Evolutionary conservation across 2,888 invertebrate species (phyloP).

Genomic region (Mythimna ferrago): DNA sequence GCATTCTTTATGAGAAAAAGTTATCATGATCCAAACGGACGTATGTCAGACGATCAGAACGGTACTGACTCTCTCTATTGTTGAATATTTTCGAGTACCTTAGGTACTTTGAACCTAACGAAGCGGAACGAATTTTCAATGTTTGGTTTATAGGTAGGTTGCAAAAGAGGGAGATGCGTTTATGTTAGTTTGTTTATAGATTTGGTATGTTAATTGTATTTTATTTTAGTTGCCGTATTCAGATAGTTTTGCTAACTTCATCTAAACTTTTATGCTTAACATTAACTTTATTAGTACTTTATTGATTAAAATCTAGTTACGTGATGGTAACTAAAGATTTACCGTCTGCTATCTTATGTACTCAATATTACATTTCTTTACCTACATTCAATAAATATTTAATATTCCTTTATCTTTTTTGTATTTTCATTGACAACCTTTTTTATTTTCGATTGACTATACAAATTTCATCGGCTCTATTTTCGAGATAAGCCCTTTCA

Average conservation of each 20-base stretch:
- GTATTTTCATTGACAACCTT: neutral
- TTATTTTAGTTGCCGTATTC: neutral
- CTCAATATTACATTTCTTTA: too few relatives aligned
- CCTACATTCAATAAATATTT: neutral
- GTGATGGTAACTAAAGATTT: too few relatives aligned
- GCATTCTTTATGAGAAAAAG: constrained; percentile 63
- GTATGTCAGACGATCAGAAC: constrained; percentile 57
- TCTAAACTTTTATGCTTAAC: neutral
- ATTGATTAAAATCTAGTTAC: too few relatives aligned
- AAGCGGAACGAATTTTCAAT: constrained; percentile 59
- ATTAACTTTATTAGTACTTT: neutral
- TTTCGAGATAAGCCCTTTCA: neutral
- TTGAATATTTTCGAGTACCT: constrained; percentile 58
- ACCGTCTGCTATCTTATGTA: too few relatives aligned
- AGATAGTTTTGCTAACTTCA: neutral
- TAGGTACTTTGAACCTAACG: constrained; percentile 58
- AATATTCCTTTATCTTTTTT: too few relatives aligned
- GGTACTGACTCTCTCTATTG: constrained; percentile 60
- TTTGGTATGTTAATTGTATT: neutral
- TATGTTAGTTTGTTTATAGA: neutral
- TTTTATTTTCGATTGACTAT: neutral
- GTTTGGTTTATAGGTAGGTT: constrained; percentile 47
- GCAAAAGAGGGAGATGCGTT: constrained; percentile 43
- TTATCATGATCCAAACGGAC: constrained; percentile 63
- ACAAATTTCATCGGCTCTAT: too few relatives aligned